These are phyloP conservation scores for Erannis defoliaria DNA, from an alignment of 2,888 invertebrate genomes.

Conservation along the genomic window DNA sequence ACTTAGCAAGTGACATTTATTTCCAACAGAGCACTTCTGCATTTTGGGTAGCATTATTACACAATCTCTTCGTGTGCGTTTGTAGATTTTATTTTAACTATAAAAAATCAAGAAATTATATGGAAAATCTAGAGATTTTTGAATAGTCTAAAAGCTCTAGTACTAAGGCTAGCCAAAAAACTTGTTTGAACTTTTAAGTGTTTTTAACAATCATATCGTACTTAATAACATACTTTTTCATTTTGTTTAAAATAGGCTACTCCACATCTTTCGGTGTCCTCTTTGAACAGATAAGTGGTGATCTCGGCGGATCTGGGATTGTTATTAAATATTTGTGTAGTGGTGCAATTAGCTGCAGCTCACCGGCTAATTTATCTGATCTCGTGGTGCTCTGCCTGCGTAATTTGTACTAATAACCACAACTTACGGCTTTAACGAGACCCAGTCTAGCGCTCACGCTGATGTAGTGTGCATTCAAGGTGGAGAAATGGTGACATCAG, in stretches of 20 bases:
- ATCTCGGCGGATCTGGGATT: conserved; percentile 81
- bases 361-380: conserved; percentile 79
- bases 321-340: conserved; percentile 87
- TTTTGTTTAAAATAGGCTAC: conserved; percentile 39
- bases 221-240: neutral
- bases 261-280: conserved; percentile 56
- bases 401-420: conserved; percentile 45
- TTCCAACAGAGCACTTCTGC: too few relatives aligned
- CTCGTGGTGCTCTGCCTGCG: conserved; percentile 38
- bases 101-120: too few relatives aligned
- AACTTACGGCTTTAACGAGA: conserved; percentile 33
- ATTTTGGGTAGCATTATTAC: too few relatives aligned
- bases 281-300: conserved; percentile 83
- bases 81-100: too few relatives aligned
- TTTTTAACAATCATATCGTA: too few relatives aligned
- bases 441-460: neutral
- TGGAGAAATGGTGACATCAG: neutral
- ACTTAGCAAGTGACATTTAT: too few relatives aligned
- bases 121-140: too few relatives aligned
- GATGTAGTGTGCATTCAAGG: neutral
- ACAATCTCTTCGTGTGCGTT: too few relatives aligned
- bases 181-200: too few relatives aligned
- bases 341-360: conserved; percentile 82
- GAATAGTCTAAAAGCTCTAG: too few relatives aligned
- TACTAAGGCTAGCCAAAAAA: too few relatives aligned